phyloP scores from a whole-genome alignment of 2,888 invertebrate species.

The Crematogaster levior region DNA sequence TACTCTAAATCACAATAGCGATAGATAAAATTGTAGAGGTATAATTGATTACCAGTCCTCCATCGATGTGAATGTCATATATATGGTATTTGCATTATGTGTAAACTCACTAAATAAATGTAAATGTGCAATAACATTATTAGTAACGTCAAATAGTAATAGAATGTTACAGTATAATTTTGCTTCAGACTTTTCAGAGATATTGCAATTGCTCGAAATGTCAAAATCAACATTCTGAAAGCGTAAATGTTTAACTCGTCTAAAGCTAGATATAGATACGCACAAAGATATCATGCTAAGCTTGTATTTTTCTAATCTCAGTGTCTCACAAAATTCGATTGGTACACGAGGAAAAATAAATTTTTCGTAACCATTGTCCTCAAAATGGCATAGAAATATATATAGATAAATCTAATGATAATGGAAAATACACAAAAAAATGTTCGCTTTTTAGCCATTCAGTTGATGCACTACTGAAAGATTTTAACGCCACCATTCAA shows the following conservation, averaged over 20 bases:
- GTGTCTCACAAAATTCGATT: slow-evolving; percentile 6
- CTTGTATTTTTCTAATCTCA: slow-evolving; percentile 26
- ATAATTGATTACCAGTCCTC: neutral
- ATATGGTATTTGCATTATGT: neutral
- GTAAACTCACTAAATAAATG: neutral
- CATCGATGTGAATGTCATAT: slow-evolving; percentile 2
- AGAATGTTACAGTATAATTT: neutral
- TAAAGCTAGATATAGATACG: slow-evolving; percentile 36
- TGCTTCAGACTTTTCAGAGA: neutral
- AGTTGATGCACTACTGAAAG: slow-evolving; percentile 27
- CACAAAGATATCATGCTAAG: slow-evolving; percentile 54
- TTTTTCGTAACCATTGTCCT: slow-evolving; percentile 42
- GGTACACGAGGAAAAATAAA: slow-evolving; percentile 17
- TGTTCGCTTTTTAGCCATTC: slow-evolving; percentile 33
- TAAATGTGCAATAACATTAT: slow-evolving; percentile 1
- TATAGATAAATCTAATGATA: slow-evolving; percentile 20
- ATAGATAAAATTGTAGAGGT: neutral
- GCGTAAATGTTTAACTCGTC: slow-evolving; percentile 28
- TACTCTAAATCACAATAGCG: neutral
- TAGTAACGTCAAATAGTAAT: neutral
- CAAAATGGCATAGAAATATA: slow-evolving; percentile 34
- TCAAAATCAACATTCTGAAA: slow-evolving; percentile 9
- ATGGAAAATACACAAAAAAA: slow-evolving; percentile 38
- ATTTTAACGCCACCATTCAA: neutral
- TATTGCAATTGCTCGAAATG: neutral